Base-by-base conservation (phyloP, 2,797 vertebrate species). In the Chrosomus eos region DNA sequence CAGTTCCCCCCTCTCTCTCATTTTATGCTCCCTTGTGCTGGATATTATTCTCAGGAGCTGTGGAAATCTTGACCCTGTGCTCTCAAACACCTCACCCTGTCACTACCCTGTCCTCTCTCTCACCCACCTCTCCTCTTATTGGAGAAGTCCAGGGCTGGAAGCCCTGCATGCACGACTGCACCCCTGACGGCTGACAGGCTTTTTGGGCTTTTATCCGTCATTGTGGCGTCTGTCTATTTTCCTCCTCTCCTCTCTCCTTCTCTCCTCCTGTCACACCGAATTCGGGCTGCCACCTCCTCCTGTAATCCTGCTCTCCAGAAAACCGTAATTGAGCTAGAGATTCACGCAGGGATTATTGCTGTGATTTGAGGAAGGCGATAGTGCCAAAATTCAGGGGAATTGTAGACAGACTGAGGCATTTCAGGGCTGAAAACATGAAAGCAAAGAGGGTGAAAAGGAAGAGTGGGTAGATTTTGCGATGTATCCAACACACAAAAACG, bases 231-330 rank as follows among this genome's bases (percentile, higher is more conserved):
- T 89, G 64, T 80, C 80, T 71, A 53, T 78, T 83, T 91, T 87
- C 91, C 88, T 93, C 91, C 89, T 88, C 90, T 84, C 85, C 80
- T 90, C 88, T 89, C 89, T 81, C 90, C 89, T 90, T 91, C 92
- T 93, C 60, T 83, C 38, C 70, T 80, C 79, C 79, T 85, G 75
- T 91, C 93, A 93, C 93, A 83, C 92, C 93, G 94, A 93, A 93
- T 93, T 92, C 92, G 91, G 71, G 66, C 88, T 92, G 90, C 90
- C 91, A 83, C 89, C 89, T 83, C 84, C 90, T 87, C 83, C 91
- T 90, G 90, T 94, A 94, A 94, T 95, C 94, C 94, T 86, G 89
- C 94, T 92, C 93, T 93, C 90, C 94, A 92, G 93, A 94, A 94
- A 93, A 92, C 93, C 93, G 91, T 95, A 95, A 95, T 94, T 95